Base-by-base conservation (phyloP, 37 sponge, comb jelly and placozoan genomes). In the Eunapius fragilis region DNA sequence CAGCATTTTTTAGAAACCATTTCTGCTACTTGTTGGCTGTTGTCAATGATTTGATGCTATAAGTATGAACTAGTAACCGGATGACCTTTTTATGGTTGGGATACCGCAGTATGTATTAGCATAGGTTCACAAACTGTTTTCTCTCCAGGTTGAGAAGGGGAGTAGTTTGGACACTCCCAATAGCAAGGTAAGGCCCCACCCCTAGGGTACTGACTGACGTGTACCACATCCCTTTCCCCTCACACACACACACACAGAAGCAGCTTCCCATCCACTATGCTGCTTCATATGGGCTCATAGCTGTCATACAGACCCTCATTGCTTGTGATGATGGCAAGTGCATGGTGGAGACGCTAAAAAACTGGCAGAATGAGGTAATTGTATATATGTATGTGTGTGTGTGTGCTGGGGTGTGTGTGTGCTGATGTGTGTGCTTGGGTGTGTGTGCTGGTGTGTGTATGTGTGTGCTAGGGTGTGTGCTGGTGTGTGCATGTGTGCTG, bases 261-360 rank as follows among this genome's bases (percentile, higher is more conserved):
- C 67, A 33, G 27, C 68, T 82, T 31, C 78, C 91, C 24, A 87
- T 91, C 32, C 91, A 91, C 74, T 91, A 83, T 87, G 91, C 87
- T 37, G 87, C 83, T 23, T 30, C 83, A 27, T n/a, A 76, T 14
- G 91, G 91, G n/a, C 68, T 81, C 24, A 82, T 47, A 9, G 24
- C 73, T 35, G 79, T 31, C 1, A 72, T 86, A 10, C 80, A 87
- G 9, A 24, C 37, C 22, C 48, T 90, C 19, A 72, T 90, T 45
- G 27, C 69, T n/a, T 24, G 17, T 81, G 81, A 71, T 69, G 27
- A 24, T 1, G 23, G 31, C 32, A 69, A 25, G 14, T 32, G 47
- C 19, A 26, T 79, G 28, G 25, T 28, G 28, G 49, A 67, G 28
- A 76, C 19, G 17, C 31, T 69, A 25, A 34, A 69, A 67, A 19